Percentiles rank a stretch among this genome's conserved stretches.
phyloP scores from a whole-genome alignment of 2,888 invertebrate species.

The Tupiocoris notatus region DNA sequence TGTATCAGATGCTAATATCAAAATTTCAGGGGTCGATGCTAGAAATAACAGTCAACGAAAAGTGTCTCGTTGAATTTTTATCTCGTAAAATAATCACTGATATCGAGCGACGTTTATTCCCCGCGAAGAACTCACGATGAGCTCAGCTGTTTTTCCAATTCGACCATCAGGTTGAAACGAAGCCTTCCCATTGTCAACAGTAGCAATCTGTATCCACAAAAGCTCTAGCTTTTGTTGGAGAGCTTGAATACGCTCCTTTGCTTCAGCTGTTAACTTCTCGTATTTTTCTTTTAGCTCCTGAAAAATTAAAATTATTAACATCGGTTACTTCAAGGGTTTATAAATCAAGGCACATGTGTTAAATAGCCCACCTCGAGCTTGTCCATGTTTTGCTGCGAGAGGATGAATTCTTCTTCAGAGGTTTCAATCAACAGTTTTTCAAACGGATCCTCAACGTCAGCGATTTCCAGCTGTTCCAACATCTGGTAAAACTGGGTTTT shows the following conservation, averaged over 20 bases:
- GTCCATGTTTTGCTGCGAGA: background rate
- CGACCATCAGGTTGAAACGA: background rate
- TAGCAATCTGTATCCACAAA: background rate
- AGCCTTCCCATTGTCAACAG: background rate
- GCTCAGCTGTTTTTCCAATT: background rate
- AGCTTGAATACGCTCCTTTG: background rate
- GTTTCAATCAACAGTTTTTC: background rate
- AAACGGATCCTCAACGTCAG: background rate
- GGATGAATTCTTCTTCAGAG: background rate
- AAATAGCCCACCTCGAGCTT: slow-evolving; percentile 14
- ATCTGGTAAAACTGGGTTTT: background rate
- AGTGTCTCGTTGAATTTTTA: too few relatives aligned
- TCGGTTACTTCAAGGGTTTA: too few relatives aligned
- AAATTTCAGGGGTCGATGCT: too few relatives aligned
- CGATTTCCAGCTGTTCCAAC: slow-evolving; percentile 2
- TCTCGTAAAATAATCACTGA: too few relatives aligned
- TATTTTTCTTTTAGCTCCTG: background rate
- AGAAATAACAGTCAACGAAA: too few relatives aligned
- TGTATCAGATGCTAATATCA: too few relatives aligned
- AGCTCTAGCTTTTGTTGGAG: background rate
- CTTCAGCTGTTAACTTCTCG: background rate
- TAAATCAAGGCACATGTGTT: too few relatives aligned
- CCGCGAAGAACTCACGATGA: background rate
- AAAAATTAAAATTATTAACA: too few relatives aligned
- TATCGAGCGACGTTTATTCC: too few relatives aligned